Evolutionary conservation across 2,113 vertebrate genomes (phyloP), one percentile per base, ranked within the genome.

Genomic region (Semicossyphus pulcher): DNA sequence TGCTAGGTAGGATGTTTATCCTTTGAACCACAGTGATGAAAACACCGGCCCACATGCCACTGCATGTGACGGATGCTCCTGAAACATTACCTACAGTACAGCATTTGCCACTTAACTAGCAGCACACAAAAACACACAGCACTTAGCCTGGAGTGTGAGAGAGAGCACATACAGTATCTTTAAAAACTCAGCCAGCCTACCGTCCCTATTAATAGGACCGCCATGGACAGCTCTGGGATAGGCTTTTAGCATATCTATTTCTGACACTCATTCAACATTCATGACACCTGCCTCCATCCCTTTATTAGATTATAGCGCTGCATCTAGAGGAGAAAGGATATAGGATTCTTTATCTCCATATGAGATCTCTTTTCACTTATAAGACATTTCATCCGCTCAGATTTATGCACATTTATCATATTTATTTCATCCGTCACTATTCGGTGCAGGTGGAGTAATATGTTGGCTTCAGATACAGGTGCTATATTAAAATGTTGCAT

Each of bases 171-270:
- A 77, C 52, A 77, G 62, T 49, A 45, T 73, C 76, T 85, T 84
- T 20, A 80, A 64, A 80, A 66, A 72, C 68, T 52, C 14, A 20
- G 65, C 45, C 59, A 68, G 76, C 54, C 80, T 72, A 29, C 47
- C 62, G 18, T 76, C 61, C 57, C 89, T 92, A 89, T 86, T 87
- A 91, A 90, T 89, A 89, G 88, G 72, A 73, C 82, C 53, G 80
- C 53, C 86, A 81, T 77, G 77, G 65, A 81, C 31, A 61, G 79
- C 84, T 85, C 80, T 76, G 83, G 80, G 80, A 84, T 41, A 61
- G 88, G 89, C 90, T 92, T 92, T 91, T 83, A 91, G 88, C 86
- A 86, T 91, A 88, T 91, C 90, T 91, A 90, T 92, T 92, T 89
- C 85, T 88, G 87, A 92, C 80, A 49, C 86, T 83, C 91, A 92